Evolutionary conservation across 1,140 invertebrate genomes (phyloP).

Genomic region (Drosophila eugracilis): DNA sequence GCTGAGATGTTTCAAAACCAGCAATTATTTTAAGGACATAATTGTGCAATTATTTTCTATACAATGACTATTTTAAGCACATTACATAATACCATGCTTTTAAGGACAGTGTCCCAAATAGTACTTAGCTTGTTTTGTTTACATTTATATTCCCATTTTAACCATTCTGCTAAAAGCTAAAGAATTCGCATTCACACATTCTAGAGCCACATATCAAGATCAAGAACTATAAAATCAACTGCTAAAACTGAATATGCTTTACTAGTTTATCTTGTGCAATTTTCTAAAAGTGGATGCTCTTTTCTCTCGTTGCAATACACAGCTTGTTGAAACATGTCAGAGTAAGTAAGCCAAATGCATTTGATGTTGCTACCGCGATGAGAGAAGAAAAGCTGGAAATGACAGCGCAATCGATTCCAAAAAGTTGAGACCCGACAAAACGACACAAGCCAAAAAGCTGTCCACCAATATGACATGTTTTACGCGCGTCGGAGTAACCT

Average conservation of each 20-base stretch:
- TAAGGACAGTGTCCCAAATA: background rate
- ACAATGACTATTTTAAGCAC: background rate
- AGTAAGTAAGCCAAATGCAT: slow-evolving; percentile 32
- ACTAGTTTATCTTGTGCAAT: too few species aligned
- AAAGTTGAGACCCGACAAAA: slow-evolving; percentile 52
- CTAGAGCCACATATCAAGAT: too few species aligned
- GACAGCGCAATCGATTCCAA: slow-evolving; percentile 58
- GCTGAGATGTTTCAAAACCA: background rate
- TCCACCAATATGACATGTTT: slow-evolving; percentile 61
- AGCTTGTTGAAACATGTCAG: slow-evolving; percentile 17
- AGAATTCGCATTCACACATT: background rate
- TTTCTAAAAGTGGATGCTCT: background rate
- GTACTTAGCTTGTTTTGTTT: background rate
- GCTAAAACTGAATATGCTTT: too few species aligned
- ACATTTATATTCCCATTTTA: background rate
- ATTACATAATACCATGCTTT: background rate
- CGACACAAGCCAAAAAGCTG: slow-evolving; percentile 42
- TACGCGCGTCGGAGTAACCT: slow-evolving; percentile 50
- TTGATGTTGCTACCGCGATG: slow-evolving; percentile 49
- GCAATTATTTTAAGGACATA: slow-evolving; percentile 1
- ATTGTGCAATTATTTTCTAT: background rate
- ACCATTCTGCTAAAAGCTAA: background rate
- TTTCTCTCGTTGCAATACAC: background rate
- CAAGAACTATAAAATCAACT: background rate
- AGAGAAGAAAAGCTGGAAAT: slow-evolving; percentile 53